Percentiles rank a stretch among this genome's conserved stretches.
These are phyloP conservation scores for Saimiri boliviensis DNA, from an alignment of 2,113 vertebrate genomes.

Conservation along the genomic window DNA sequence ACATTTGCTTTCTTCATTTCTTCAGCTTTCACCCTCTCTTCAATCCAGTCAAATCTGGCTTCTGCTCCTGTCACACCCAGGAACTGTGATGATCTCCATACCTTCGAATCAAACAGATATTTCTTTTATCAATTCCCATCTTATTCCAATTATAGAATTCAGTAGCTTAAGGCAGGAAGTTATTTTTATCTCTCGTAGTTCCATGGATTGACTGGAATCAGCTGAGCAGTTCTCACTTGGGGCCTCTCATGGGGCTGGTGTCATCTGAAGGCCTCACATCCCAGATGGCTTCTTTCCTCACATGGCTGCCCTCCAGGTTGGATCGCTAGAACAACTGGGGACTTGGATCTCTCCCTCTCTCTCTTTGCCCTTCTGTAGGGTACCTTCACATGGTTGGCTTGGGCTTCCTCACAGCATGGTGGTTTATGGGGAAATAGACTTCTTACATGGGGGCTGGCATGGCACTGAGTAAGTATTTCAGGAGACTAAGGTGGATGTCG, in stretches of 20 bases:
- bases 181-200: not conserved
- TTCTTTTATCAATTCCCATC: not conserved
- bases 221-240: not conserved
- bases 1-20: not conserved
- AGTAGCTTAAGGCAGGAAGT: not conserved
- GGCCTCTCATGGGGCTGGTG: not conserved
- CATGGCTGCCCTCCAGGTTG: not conserved
- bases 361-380: too few relatives aligned
- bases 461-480: not conserved
- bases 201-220: not conserved
- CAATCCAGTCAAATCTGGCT: not conserved
- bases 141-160: not conserved
- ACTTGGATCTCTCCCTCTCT: not conserved
- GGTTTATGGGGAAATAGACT: not conserved
- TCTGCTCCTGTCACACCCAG: not conserved
- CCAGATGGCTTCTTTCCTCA: not conserved
- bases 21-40: not conserved
- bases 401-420: not conserved
- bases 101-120: not conserved
- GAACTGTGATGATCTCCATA: not conserved
- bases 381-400: not conserved
- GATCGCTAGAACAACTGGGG: not conserved
- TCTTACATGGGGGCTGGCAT: not conserved
- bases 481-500: not conserved
- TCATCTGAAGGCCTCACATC: not conserved